phyloP scores from a whole-genome alignment of 2,888 invertebrate species.

The Athripsodes cinereus region DNA sequence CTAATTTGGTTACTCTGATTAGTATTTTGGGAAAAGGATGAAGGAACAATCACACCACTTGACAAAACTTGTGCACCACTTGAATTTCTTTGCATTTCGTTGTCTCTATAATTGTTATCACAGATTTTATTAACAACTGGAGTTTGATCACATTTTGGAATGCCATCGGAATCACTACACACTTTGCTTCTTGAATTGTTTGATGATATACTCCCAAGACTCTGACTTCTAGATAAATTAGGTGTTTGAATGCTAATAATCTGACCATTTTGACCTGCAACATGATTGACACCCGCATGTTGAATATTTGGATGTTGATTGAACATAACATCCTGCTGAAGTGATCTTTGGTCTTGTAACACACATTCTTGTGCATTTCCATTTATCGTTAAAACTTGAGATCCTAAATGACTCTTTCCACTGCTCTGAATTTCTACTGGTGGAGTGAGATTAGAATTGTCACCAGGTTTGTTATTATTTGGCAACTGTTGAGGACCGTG shows the following conservation, averaged over 20 bases:
- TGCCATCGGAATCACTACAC: constrained; percentile 2
- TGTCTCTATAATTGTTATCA: constrained; percentile 7
- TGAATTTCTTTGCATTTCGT: constrained; percentile 12
- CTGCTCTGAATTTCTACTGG: constrained; percentile 16
- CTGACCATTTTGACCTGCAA: constrained; percentile 54
- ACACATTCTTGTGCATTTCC: constrained; percentile 15
- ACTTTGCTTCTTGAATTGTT: constrained; percentile 15
- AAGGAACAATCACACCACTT: constrained; percentile 34
- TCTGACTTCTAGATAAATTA: constrained; percentile 23
- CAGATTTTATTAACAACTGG: constrained; percentile 3
- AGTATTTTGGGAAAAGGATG: constrained; percentile 32
- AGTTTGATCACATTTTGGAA: constrained; percentile 7
- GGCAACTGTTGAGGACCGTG: constrained; percentile 7
- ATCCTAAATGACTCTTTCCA: constrained; percentile 12
- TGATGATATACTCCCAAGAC: constrained; percentile 21
- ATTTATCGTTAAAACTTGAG: constrained; percentile 24
- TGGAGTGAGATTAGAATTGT: constrained; percentile 28
- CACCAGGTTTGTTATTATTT: constrained; percentile 25
- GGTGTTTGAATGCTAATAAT: constrained; percentile 52
- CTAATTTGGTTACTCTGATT: constrained; percentile 26
- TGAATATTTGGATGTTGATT: constrained; percentile 24
- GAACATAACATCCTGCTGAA: constrained; percentile 27
- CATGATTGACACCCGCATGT: constrained; percentile 35
- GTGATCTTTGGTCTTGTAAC: constrained; percentile 24
- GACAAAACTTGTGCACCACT: constrained; percentile 20